Evolutionary conservation across 2,113 vertebrate genomes (phyloP), one percentile per base, ranked within the genome.

Genomic region (Crotalus horridus): DNA sequence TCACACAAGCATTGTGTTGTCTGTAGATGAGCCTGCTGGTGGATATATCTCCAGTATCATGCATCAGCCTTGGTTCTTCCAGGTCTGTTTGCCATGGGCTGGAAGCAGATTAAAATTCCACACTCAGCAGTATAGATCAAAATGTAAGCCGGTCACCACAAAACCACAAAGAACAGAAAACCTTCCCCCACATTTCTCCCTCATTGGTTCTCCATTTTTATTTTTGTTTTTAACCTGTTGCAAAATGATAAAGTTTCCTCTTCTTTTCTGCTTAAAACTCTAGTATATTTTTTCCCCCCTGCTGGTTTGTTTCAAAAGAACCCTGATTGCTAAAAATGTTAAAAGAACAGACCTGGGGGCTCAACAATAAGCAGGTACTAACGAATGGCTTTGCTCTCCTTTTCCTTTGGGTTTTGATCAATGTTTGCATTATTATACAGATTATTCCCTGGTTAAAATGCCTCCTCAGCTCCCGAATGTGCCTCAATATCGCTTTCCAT

Each of bases 401-500:
- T 21, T 53, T 81, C 54, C 46, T 11, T 69, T 0, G 15, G 85
- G 17, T 91, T 94, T 29, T 81, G 6, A 11, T 24, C 24, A 24
- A 43, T 43, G 6, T 91, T 89, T 90, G 94, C 56, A 51, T 85
- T 91, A 0, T 94, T 89, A 8, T 92, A 89, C 96, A 99, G 99
- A 99, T 96, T 99, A 99, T 89, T 97, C 98, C 0, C 95, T 99
- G 97, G 97, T 97, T 96, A 99, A 98, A 96, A 95, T 98, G 58
- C 97, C 97, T 0, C 98, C 98, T 0, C 96, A 97, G 90, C 95
- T 95, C 92, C 95, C 97, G 96, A 98, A 98, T 8, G 81, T 98
- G 91, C 97, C 96, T 5, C 97, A 97, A 95, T 99, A 99, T 95
- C 98, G 99, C 85, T 99, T 99, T 92, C 99, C 99, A 0, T 97